Conservation (phyloP, 2,113 vertebrate genomes). For the Callorhinus ursinus region DNA sequence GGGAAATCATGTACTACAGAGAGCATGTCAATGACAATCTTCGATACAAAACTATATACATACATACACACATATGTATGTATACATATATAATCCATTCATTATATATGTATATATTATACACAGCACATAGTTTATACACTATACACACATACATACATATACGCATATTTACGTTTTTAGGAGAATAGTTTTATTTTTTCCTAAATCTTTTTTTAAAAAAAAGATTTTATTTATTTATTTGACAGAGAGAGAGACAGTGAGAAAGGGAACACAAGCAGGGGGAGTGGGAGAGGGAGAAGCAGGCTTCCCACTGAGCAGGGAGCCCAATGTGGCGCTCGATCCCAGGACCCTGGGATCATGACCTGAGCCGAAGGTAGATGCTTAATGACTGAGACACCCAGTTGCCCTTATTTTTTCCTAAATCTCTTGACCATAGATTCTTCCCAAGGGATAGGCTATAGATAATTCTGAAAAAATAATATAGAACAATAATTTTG, state of each 20-base stretch:
- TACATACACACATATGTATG: too few relatives aligned
- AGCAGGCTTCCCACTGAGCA: too few relatives aligned
- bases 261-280: too few relatives aligned
- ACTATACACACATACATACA: fast-evolving
- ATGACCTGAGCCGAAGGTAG: too few relatives aligned
- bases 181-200: not conserved
- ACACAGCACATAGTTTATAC: not conserved
- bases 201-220: too few relatives aligned
- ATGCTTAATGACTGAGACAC: too few relatives aligned
- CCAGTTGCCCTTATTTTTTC: not conserved
- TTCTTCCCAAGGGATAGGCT: not conserved
- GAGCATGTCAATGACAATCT: not conserved
- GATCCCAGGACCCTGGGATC: too few relatives aligned
- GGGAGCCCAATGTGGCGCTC: too few relatives aligned
- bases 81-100: not conserved
- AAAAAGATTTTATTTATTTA: too few relatives aligned
- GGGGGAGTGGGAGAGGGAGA: too few relatives aligned
- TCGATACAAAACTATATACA: not conserved
- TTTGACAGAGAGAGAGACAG: too few relatives aligned
- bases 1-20: not conserved
- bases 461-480: constrained; percentile 29
- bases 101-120: not conserved
- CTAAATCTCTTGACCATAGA: not conserved
- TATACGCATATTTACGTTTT: not conserved
- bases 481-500: constrained; percentile 1